Evolutionary conservation across 2,113 vertebrate species (phyloP).

Genomic region (Hydrolagus affinis): DNA sequence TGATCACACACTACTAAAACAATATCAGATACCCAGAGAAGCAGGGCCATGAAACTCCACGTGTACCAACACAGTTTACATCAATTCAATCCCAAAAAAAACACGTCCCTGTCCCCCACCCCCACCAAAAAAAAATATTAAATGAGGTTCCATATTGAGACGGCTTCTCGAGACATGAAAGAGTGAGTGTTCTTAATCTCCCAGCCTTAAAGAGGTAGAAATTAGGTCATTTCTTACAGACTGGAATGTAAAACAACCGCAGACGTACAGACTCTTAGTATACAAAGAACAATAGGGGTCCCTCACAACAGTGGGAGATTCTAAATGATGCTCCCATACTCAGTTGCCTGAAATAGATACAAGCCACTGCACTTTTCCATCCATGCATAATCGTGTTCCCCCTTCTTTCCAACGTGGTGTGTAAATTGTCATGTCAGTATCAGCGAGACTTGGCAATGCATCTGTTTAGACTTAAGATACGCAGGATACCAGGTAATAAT

Average conservation of each 20-base stretch:
- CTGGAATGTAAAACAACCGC: constrained; percentile 14
- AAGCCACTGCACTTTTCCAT: not conserved
- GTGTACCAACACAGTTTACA: too few species aligned
- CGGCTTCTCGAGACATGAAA: not conserved
- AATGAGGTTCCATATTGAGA: too few species aligned
- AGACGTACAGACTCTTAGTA: not conserved
- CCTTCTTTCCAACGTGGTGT: not conserved
- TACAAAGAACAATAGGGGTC: constrained; percentile 24
- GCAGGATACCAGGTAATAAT: too few species aligned
- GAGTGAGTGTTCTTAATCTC: not conserved
- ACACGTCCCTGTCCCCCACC: too few species aligned
- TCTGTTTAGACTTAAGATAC: not conserved
- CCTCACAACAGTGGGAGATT: constrained; percentile 7
- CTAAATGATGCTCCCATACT: constrained; percentile 24
- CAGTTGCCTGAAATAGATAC: constrained; percentile 12
- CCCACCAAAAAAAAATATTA: too few species aligned
- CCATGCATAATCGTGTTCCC: too few species aligned
- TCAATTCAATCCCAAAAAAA: too few species aligned
- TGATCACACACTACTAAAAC: too few species aligned
- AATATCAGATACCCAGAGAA: too few species aligned
- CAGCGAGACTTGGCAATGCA: not conserved
- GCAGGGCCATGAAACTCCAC: too few species aligned
- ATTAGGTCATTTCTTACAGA: constrained; percentile 16
- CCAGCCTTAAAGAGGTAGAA: not conserved
- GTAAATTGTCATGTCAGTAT: constrained; percentile 4